Evolutionary conservation across 2,888 invertebrate species (phyloP).

Genomic region (Torymus tubicola): DNA sequence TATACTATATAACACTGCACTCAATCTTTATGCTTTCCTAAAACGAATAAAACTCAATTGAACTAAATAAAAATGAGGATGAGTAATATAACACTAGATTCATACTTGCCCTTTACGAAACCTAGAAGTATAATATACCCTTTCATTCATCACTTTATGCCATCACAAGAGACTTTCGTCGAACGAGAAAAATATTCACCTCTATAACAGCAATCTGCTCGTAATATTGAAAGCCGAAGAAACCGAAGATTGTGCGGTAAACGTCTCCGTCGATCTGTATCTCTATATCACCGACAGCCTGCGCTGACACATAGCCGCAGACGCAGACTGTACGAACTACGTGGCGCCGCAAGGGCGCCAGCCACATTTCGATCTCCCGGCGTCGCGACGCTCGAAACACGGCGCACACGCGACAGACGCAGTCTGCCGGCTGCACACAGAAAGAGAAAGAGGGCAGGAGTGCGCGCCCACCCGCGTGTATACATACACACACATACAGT

Average conservation of each 20-base stretch:
- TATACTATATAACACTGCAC: no score
- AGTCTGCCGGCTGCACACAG: background rate
- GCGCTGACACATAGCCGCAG: background rate
- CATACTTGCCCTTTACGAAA: no score
- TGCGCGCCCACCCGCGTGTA: background rate
- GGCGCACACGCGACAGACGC: constrained; percentile 3
- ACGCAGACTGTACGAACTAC: background rate
- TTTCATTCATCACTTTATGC: no score
- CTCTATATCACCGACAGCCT: background rate
- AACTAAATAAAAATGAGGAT: no score
- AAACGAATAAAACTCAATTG: no score
- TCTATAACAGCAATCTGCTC: background rate
- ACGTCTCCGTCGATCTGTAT: background rate
- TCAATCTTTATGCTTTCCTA: no score
- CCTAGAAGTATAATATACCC: no score
- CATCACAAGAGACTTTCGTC: no score
- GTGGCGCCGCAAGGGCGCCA: constrained; percentile 19
- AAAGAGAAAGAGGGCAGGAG: background rate
- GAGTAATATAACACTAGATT: no score
- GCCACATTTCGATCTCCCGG: constrained; percentile 30
- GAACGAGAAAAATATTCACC: constrained; percentile 19
- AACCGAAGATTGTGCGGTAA: constrained; percentile 6
- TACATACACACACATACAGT: constrained; percentile 8
- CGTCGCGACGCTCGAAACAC: constrained; percentile 18
- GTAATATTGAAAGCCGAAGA: constrained; percentile 16